phyloP scores from a whole-genome alignment of 2,797 vertebrate genomes.

The Valencia hispanica region DNA sequence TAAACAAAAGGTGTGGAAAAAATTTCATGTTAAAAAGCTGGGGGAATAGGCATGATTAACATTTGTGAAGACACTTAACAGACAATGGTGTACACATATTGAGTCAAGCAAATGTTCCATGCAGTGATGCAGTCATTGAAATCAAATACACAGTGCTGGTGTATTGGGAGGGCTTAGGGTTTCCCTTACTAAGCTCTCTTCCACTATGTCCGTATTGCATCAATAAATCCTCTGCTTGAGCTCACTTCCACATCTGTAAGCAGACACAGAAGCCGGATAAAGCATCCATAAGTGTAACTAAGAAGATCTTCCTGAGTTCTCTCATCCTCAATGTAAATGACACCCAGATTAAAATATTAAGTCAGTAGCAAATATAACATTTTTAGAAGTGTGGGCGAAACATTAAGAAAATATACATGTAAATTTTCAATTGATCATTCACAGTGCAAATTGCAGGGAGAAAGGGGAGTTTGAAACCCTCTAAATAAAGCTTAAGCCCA shows the following conservation, averaged over 20 bases:
- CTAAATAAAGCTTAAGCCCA: too few relatives aligned
- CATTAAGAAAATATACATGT: too few relatives aligned
- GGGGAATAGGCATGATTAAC: constrained; percentile 63
- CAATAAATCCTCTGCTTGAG: constrained; percentile 56
- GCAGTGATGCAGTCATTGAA: constrained; percentile 54
- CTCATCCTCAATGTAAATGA: constrained; percentile 14
- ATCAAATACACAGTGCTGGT: constrained; percentile 59
- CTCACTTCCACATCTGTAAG: constrained; percentile 58
- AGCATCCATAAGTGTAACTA: constrained; percentile 53
- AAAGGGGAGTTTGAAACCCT: too few relatives aligned
- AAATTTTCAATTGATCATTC: background rate
- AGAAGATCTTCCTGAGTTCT: constrained; percentile 47
- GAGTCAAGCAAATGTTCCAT: constrained; percentile 54
- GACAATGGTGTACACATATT: constrained; percentile 80
- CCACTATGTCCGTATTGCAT: constrained; percentile 61
- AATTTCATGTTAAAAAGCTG: constrained; percentile 19
- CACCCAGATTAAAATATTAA: constrained; percentile 23
- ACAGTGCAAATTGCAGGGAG: background rate
- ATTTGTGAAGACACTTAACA: constrained; percentile 72
- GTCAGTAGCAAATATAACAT: background rate
- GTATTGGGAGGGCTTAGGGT: constrained; percentile 61
- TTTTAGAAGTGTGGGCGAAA: background rate
- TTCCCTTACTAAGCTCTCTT: constrained; percentile 63
- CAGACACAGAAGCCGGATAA: constrained; percentile 52
- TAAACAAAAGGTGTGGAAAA: constrained; percentile 29